These are phyloP conservation scores for Dermolepida albohirtum DNA, from an alignment of 2,888 invertebrate species.

Conservation along the genomic window DNA sequence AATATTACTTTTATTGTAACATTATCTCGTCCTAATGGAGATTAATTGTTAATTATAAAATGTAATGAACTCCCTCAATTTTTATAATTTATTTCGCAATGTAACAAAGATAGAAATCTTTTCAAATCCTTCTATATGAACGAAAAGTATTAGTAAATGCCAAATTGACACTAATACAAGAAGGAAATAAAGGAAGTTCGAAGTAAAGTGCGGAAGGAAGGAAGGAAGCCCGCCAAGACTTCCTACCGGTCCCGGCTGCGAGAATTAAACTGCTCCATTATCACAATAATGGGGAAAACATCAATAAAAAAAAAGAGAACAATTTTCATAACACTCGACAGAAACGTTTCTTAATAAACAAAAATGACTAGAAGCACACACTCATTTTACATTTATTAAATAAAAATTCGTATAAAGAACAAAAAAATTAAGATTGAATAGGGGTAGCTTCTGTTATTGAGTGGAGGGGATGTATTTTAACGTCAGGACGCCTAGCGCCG, in stretches of 20 bases:
- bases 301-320: neutral
- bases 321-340: neutral
- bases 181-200: slow-evolving; percentile 30
- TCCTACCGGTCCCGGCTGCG: slow-evolving; percentile 44
- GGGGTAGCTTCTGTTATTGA: neutral
- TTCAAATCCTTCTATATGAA: neutral
- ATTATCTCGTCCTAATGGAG: too few species aligned
- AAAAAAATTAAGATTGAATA: slow-evolving; percentile 27
- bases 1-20: too few species aligned
- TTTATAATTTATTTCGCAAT: too few species aligned
- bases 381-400: neutral
- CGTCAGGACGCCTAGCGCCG: slow-evolving; percentile 50
- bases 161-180: slow-evolving; percentile 30
- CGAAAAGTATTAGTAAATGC: slow-evolving; percentile 3
- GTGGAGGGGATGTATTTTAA: slow-evolving; percentile 48
- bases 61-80: too few species aligned
- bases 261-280: neutral
- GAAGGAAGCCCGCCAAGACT: slow-evolving; percentile 57
- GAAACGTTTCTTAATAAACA: neutral
- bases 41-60: too few species aligned
- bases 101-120: too few species aligned
- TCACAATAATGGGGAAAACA: slow-evolving; percentile 6
- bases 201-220: slow-evolving; percentile 57
- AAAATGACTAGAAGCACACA: neutral
- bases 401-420: neutral